Conservation (phyloP, 2,113 vertebrate genomes). For the Cervus canadensis region DNA sequence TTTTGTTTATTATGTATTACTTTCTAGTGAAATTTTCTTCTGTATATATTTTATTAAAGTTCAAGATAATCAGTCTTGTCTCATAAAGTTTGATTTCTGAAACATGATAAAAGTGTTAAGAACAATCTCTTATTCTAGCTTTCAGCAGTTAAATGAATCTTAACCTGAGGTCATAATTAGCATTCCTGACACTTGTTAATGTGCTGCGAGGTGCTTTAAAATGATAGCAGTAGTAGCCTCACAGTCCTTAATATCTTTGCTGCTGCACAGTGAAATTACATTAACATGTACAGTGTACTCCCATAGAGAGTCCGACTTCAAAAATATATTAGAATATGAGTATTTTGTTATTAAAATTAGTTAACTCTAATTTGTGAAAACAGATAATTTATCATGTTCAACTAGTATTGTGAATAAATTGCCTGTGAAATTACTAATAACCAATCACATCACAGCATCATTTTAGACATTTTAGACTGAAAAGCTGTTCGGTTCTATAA, state of each 20-base stretch:
- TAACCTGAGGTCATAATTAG: neutral
- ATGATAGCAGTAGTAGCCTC: neutral
- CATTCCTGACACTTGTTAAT: neutral
- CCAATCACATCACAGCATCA: neutral
- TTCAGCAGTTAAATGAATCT: neutral
- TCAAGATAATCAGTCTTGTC: neutral
- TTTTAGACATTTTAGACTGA: neutral
- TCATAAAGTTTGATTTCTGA: neutral
- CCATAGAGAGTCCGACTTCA: neutral
- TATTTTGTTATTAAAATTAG: constrained; percentile 23
- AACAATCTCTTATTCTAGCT: neutral
- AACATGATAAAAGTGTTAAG: neutral
- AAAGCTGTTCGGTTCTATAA: neutral
- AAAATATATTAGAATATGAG: neutral
- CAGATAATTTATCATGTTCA: neutral
- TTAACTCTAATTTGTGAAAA: neutral
- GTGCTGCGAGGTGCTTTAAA: neutral
- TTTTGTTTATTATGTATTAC: neutral
- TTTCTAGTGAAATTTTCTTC: neutral
- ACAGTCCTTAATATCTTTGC: neutral
- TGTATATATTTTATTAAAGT: neutral
- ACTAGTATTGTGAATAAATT: neutral
- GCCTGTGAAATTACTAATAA: neutral
- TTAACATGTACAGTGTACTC: neutral
- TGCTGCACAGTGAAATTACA: neutral